phyloP scores from a whole-genome alignment of 2,113 vertebrate species.

The Pagrus major region DNA sequence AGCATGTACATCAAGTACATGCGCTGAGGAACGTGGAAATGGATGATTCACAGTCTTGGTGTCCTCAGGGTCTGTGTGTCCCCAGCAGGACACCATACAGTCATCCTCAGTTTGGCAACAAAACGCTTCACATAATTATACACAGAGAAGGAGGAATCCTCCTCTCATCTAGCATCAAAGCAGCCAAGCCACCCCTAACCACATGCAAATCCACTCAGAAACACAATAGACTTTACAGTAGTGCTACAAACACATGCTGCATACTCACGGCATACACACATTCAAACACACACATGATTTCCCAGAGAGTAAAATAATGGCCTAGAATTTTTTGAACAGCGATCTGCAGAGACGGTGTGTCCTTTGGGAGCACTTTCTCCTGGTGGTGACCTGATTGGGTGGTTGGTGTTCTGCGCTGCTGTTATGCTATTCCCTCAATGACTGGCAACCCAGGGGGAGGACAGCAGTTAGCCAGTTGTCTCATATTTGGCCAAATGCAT shows the following conservation, averaged over 20 bases:
- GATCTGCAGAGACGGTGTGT: constrained; percentile 55
- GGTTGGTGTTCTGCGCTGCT: constrained; percentile 57
- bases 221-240: constrained; percentile 22
- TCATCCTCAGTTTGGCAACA: constrained; percentile 61
- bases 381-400: constrained; percentile 79
- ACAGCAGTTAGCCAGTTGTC: constrained; percentile 67
- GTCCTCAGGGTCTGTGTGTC: constrained; percentile 61
- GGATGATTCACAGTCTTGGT: constrained; percentile 62
- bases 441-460: constrained; percentile 65
- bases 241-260: constrained; percentile 17
- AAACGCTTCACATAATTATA: constrained; percentile 63
- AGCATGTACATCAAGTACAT: constrained; percentile 53
- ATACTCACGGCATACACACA: neutral
- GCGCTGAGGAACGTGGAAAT: constrained; percentile 51
- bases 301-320: constrained; percentile 62
- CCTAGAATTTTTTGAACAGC: constrained; percentile 62
- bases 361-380: constrained; percentile 76
- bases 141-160: constrained; percentile 51
- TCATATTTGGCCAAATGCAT: constrained; percentile 71
- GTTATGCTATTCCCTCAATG: constrained; percentile 74
- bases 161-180: constrained; percentile 59
- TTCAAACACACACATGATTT: constrained; percentile 46
- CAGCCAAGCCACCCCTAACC: constrained; percentile 46
- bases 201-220: constrained; percentile 49
- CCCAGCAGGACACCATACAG: constrained; percentile 62